Conservation (phyloP, 2,797 vertebrate genomes). For the Delichon dasypus region DNA sequence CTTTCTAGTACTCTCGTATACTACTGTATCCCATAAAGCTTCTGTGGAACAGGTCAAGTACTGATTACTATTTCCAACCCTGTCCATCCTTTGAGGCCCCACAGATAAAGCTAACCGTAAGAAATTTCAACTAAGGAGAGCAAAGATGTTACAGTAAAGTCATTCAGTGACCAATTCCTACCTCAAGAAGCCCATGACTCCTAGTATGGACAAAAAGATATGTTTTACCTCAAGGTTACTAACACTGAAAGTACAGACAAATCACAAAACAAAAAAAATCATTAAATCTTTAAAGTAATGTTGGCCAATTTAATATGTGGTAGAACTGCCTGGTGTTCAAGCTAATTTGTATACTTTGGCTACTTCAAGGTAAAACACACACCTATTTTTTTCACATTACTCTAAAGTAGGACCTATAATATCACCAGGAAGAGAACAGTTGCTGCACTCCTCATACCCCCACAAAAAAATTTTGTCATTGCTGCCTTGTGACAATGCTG, state of each 20-base stretch:
- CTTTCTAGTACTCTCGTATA: not conserved
- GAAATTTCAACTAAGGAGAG: not conserved
- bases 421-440: not conserved
- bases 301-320: not conserved
- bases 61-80: not conserved
- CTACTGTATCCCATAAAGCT: not conserved
- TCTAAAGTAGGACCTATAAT: not conserved
- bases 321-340: not conserved
- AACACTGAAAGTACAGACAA: not conserved
- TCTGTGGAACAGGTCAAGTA: not conserved
- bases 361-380: not conserved
- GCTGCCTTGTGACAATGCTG: not conserved
- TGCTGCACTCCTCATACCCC: accelerated
- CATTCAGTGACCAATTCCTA: not conserved
- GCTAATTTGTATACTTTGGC: not conserved
- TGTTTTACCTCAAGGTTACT: not conserved
- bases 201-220: not conserved
- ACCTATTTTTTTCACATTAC: not conserved
- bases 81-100: accelerated
- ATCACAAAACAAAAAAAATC: not conserved
- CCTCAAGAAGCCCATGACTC: not conserved
- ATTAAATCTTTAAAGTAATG: not conserved
- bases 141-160: not conserved
- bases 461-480: not conserved
- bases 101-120: not conserved